These are phyloP conservation scores for Tympanoctomys barrerae DNA, from an alignment of 2,797 vertebrate species.

Conservation along the genomic window DNA sequence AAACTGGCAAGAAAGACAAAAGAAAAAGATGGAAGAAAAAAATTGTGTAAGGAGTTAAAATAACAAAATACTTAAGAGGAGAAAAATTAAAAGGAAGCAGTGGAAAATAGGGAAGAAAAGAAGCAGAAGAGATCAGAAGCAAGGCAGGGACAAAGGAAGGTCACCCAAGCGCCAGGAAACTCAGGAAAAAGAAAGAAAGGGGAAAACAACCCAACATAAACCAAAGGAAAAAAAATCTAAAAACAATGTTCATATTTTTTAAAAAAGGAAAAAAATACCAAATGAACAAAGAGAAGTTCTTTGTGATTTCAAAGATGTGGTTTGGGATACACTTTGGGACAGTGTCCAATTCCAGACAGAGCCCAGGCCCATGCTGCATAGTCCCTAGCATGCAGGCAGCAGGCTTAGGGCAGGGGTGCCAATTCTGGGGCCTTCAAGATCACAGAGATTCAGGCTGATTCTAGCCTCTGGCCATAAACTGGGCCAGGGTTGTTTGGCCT, in stretches of 20 bases:
- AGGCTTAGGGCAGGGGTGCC: not conserved
- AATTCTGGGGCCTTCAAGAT: not conserved
- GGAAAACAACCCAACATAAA: not conserved
- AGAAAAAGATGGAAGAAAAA: not conserved
- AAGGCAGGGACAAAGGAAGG: not conserved
- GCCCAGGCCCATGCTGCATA: not conserved
- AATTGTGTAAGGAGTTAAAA: not conserved
- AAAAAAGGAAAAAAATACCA: not conserved
- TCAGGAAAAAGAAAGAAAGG: not conserved
- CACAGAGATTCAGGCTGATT: not conserved
- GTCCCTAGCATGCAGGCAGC: not conserved
- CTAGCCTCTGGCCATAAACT: not conserved
- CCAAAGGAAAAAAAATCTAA: not conserved
- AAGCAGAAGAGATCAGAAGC: not conserved
- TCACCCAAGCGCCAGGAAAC: not conserved
- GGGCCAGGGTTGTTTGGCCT: not conserved
- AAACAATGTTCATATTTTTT: not conserved
- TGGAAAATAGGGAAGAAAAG: not conserved
- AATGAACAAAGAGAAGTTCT: not conserved
- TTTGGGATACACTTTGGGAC: not conserved
- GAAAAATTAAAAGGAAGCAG: not conserved
- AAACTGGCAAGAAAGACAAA: not conserved
- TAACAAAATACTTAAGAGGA: not conserved
- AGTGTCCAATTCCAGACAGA: not conserved
- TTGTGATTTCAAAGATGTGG: not conserved